Base-by-base conservation (phyloP, 2,888 invertebrate species). In the Drosophila meridiana region DNA sequence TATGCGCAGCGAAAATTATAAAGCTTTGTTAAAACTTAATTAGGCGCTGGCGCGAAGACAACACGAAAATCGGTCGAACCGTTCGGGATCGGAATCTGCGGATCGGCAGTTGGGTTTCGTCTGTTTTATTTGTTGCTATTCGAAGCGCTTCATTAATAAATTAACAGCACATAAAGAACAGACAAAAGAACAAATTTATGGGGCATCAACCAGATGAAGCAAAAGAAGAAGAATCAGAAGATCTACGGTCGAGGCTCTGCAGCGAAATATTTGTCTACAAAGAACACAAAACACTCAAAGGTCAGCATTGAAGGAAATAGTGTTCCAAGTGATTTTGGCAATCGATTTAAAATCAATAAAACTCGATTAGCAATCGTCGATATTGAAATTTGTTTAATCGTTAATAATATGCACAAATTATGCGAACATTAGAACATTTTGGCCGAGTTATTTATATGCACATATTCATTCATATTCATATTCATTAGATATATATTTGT, bases 11-110 rank as follows among this genome's bases (percentile, higher is more conserved):
- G 57, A 83, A 81, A 86, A 90, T 80, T 85, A 80, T 88, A 81
- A 88, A 86, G 68, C 84, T 89, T 87, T 73, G 76, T 87, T 90
- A 78, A 90, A 87, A 88, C 90, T 87, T 87, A 89, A 87, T 87
- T 90, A 89, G 79, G 58, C 63, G 47, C 63, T 72, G 58, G 52
- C 43, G 61, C 47, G 68, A 73, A 84, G 50, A 75, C 70, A 70
- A 43, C 34, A 56, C 59, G 52, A n/a, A 68, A 77, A 77, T 68
- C 65, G 34, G 52, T 2, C 40, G 58, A 68, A 42, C 59, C 59
- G 58, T 73, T 42, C 71, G 68, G 52, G 48, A 68, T 42, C 71
- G 68, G 52, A 45, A 68, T 76, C 48, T 73, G 42, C 48, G 77
- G 57, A 55, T 76, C 80, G 73, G 60, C 81, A 80, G 75, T 82